A percentile compares a stretch with the other conserved stretches of the same genome.
Conservation (phyloP, 2,113 vertebrate genomes). For the Mus spicilegus region DNA sequence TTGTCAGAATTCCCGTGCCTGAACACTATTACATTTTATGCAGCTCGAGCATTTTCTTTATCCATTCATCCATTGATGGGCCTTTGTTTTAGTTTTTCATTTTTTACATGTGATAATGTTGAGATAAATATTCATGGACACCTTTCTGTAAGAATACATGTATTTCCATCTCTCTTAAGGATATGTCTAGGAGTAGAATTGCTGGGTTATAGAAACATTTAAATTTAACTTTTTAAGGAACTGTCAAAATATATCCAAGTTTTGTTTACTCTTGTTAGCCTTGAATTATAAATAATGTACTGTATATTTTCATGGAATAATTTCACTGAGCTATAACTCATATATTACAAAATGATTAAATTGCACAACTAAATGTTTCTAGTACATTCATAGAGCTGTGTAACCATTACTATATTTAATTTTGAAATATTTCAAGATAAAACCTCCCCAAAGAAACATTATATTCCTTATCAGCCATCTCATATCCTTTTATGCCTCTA, state of each 20-base stretch:
- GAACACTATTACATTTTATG: not conserved
- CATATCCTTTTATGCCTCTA: too few species aligned
- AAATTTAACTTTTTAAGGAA: constrained; percentile 12
- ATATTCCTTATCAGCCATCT: not conserved
- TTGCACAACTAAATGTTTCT: not conserved
- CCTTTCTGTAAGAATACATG: not conserved
- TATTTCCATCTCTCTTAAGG: not conserved
- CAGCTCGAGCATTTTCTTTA: not conserved
- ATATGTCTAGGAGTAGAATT: not conserved
- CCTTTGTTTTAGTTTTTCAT: constrained; percentile 3
- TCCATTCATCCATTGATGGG: not conserved
- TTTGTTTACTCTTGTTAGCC: not conserved
- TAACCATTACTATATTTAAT: not conserved
- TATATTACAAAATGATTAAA: not conserved
- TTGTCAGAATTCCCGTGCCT: not conserved
- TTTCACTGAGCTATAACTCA: constrained; percentile 4
- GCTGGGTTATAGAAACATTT: not conserved
- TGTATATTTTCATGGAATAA: not conserved
- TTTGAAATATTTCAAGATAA: not conserved
- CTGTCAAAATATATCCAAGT: not conserved
- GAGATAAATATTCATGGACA: not conserved
- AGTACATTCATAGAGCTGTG: not conserved
- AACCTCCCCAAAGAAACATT: not conserved
- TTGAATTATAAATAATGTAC: constrained; percentile 34
- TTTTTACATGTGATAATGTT: not conserved